phyloP scores from a whole-genome alignment of 2,888 invertebrate genomes.

The Celastrina argiolus region DNA sequence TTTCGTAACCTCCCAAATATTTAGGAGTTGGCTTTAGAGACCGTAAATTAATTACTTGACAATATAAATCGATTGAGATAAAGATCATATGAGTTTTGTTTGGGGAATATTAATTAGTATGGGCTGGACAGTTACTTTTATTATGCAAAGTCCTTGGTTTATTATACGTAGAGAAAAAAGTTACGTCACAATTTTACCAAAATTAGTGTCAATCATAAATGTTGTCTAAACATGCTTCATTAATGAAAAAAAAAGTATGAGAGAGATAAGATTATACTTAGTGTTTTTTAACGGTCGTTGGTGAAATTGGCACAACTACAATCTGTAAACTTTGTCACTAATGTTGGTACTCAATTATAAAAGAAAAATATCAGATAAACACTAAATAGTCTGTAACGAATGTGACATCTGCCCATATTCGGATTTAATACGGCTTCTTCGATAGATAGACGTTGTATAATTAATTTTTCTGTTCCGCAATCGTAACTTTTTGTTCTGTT shows the following conservation, averaged over 20 bases:
- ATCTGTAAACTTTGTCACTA: too few relatives aligned
- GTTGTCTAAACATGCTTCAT: too few relatives aligned
- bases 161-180: too few relatives aligned
- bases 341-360: background rate
- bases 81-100: slow-evolving; percentile 7
- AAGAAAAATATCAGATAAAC: background rate
- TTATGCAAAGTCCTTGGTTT: background rate
- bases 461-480: slow-evolving; percentile 12
- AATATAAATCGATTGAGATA: slow-evolving; percentile 20
- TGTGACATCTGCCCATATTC: background rate
- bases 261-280: too few relatives aligned
- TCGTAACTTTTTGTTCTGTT: background rate
- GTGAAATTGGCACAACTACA: too few relatives aligned
- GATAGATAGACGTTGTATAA: background rate
- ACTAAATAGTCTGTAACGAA: background rate
- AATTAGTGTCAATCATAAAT: too few relatives aligned
- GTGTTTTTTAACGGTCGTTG: too few relatives aligned
- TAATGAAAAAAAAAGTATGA: too few relatives aligned
- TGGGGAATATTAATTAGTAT: background rate
- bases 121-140: slow-evolving; percentile 1
- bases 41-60: slow-evolving; percentile 19
- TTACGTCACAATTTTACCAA: too few relatives aligned
- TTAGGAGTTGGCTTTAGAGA: slow-evolving; percentile 7
- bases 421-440: background rate
- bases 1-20: slow-evolving; percentile 13